Percentiles rank a stretch among this genome's conserved stretches.
Conservation (phyloP, 2,797 vertebrate species). For the Darevskia nairensis region DNA sequence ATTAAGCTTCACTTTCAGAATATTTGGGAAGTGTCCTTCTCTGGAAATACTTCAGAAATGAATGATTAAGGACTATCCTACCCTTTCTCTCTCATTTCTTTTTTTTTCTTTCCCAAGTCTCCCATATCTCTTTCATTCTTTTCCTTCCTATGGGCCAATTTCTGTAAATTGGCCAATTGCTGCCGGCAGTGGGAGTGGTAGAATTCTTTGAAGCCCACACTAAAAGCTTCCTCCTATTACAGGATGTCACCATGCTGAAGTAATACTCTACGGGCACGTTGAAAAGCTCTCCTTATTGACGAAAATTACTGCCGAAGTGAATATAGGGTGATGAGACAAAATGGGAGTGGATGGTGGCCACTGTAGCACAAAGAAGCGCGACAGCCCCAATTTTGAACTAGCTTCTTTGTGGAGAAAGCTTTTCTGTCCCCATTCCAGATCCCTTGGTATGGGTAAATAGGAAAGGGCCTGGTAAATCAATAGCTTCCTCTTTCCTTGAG, state of each 20-base stretch:
- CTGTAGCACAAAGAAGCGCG: not conserved
- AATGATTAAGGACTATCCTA: not conserved
- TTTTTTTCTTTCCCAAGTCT: not conserved
- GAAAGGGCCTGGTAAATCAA: conserved; percentile 1
- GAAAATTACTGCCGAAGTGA: not conserved
- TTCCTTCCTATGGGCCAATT: conserved; percentile 18
- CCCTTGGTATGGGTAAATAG: not conserved
- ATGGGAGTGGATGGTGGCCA: not conserved
- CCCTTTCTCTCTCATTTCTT: not conserved
- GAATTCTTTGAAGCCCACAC: conserved; percentile 20
- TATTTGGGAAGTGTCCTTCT: not conserved
- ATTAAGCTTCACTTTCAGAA: not conserved
- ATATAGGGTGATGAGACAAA: conserved; percentile 22
- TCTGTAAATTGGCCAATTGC: conserved; percentile 25
- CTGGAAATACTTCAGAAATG: not conserved
- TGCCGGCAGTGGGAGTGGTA: not conserved
- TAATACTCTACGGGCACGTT: not conserved
- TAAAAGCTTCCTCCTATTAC: conserved; percentile 34
- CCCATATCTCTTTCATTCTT: not conserved
- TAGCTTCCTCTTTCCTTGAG: not conserved
- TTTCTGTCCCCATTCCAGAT: not conserved
- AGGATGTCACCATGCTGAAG: not conserved
- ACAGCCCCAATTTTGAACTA: not conserved
- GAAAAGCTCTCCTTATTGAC: conserved; percentile 11
- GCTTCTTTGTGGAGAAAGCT: not conserved